Percentiles rank a stretch among this genome's conserved stretches.
phyloP scores from a whole-genome alignment of 2,113 vertebrate genomes.

The Sylvia atricapilla region DNA sequence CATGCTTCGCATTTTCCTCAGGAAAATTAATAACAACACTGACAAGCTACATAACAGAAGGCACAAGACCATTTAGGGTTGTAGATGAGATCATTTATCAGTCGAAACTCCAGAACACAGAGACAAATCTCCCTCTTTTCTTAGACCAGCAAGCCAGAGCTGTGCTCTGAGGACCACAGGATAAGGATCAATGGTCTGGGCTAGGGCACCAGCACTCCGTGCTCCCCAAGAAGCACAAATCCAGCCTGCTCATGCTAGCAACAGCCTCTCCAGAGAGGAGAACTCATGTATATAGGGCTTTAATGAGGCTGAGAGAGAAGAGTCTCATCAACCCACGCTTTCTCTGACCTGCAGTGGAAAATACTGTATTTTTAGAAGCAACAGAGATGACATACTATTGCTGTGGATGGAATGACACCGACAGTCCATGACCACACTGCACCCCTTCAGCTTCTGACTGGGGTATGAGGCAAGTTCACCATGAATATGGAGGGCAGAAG shows the following conservation, averaged over 20 bases:
- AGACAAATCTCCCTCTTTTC: neutral
- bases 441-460: neutral
- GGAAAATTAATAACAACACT: constrained; percentile 9
- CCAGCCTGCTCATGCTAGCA: neutral
- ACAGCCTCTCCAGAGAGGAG: neutral
- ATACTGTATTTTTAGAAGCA: neutral
- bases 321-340: neutral
- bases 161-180: neutral
- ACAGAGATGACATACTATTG: neutral
- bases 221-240: neutral
- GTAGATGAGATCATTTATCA: constrained; percentile 66
- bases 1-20: neutral
- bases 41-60: constrained; percentile 49
- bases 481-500: neutral
- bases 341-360: neutral
- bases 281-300: neutral
- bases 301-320: neutral
- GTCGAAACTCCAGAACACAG: neutral
- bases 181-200: neutral
- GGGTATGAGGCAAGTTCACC: neutral
- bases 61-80: constrained; percentile 46
- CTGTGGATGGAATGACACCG: neutral
- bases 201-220: neutral
- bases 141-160: neutral
- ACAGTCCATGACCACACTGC: rapidly evolving